These are phyloP conservation scores for Dallia pectoralis DNA, from an alignment of 2,797 vertebrate genomes.

Conservation along the genomic window DNA sequence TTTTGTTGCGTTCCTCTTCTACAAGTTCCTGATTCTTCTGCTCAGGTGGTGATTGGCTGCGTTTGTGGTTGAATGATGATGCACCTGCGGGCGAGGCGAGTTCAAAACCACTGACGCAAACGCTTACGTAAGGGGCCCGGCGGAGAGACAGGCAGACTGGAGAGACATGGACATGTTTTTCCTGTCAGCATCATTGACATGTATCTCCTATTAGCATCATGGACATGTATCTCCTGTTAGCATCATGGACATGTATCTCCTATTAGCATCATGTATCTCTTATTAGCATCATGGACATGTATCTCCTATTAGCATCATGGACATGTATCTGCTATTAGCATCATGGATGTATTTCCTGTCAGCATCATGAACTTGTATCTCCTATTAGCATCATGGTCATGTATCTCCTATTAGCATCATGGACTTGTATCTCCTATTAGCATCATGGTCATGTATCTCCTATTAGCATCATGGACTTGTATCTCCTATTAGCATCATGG, in stretches of 20 bases:
- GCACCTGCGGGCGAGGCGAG: not conserved
- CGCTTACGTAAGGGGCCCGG: not conserved
- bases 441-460: slow-evolving; percentile 50
- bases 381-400: slow-evolving; percentile 45
- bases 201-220: slow-evolving; percentile 48
- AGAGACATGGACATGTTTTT: not conserved
- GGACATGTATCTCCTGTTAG: slow-evolving; percentile 48
- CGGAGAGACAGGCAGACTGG: not conserved
- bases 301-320: slow-evolving; percentile 46
- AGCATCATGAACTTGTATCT: slow-evolving; percentile 45
- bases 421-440: slow-evolving; percentile 48
- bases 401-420: slow-evolving; percentile 48
- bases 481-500: slow-evolving; percentile 46
- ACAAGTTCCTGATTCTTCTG: not conserved
- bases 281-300: slow-evolving; percentile 43
- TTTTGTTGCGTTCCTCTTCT: not conserved
- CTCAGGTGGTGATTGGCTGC: not conserved
- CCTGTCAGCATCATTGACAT: slow-evolving; percentile 41
- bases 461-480: slow-evolving; percentile 42
- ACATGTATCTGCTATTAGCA: slow-evolving; percentile 49
- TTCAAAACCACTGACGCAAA: not conserved
- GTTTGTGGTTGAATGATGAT: not conserved
- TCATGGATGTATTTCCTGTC: slow-evolving; percentile 50
- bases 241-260: slow-evolving; percentile 50
- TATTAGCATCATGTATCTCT: no score